These are phyloP conservation scores for Sialia sialis DNA, from an alignment of 2,113 vertebrate genomes.

Conservation along the genomic window DNA sequence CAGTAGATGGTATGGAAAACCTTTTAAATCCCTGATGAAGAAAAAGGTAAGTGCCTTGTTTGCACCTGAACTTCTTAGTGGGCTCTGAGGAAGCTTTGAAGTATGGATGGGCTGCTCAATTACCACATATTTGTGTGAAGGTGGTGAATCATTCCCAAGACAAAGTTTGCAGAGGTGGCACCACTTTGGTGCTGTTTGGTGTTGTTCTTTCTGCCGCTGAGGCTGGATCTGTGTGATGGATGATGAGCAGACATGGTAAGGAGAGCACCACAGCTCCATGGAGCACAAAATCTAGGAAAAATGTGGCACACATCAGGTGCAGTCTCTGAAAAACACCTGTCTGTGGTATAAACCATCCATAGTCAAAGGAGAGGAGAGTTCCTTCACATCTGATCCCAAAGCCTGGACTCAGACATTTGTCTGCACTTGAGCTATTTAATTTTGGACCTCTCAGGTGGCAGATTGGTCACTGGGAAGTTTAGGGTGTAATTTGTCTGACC, in stretches of 20 bases:
- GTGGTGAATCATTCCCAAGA: background rate
- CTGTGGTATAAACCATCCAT: background rate
- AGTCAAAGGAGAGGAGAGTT: background rate
- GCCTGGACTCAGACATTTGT: background rate
- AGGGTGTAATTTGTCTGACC: background rate
- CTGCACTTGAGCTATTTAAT: background rate
- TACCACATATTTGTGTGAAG: background rate
- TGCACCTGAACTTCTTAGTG: background rate
- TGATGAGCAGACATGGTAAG: background rate
- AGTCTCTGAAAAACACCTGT: background rate
- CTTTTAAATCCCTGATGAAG: background rate
- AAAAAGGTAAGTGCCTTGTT: background rate
- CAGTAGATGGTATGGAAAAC: background rate
- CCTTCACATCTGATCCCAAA: background rate
- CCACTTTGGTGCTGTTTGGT: background rate
- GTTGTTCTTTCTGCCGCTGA: background rate
- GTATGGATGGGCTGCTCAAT: background rate
- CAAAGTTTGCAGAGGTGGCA: background rate
- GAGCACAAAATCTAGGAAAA: background rate
- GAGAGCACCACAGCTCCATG: background rate
- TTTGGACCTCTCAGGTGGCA: background rate
- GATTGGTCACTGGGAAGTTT: background rate
- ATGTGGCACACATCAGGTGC: fast-evolving
- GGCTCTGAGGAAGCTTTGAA: background rate
- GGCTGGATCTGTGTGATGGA: background rate